Evolutionary conservation across 1,140 invertebrate species (phyloP).

Genomic region (Cyclargus thomasi): DNA sequence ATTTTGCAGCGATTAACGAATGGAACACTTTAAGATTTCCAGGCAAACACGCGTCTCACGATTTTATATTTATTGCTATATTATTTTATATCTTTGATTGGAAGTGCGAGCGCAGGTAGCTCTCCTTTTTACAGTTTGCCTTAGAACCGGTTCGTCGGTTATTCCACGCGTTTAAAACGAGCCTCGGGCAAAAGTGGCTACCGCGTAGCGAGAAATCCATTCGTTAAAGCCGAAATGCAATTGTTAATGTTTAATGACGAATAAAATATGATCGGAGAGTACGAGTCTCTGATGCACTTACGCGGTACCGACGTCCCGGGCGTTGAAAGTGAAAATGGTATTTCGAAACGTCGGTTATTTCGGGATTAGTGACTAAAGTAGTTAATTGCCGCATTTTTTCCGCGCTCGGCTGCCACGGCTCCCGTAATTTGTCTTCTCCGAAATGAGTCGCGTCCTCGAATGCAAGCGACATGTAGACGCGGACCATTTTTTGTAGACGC

Average conservation of each 20-base stretch:
- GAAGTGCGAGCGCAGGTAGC: slow-evolving; percentile 46
- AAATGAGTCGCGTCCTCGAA: slow-evolving; percentile 72
- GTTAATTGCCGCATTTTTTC: slow-evolving; percentile 73
- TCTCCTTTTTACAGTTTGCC: slow-evolving; percentile 50
- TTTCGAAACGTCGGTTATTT: slow-evolving; percentile 49
- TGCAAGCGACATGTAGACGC: slow-evolving; percentile 66
- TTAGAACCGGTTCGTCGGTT: slow-evolving; percentile 49
- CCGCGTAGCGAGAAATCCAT: slow-evolving; percentile 49
- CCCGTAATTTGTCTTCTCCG: slow-evolving; percentile 72
- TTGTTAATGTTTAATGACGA: slow-evolving; percentile 51
- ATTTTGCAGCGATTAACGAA: slow-evolving; percentile 37
- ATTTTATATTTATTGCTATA: slow-evolving; percentile 50
- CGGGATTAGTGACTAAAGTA: slow-evolving; percentile 41
- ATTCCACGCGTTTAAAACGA: slow-evolving; percentile 47
- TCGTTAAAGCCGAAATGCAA: slow-evolving; percentile 49
- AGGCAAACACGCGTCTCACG: slow-evolving; percentile 36
- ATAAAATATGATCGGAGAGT: slow-evolving; percentile 36
- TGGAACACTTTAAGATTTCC: slow-evolving; percentile 44
- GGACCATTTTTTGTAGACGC: slow-evolving; percentile 57
- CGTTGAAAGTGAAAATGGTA: background rate
- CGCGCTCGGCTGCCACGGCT: slow-evolving; percentile 57
- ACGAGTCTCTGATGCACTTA: slow-evolving; percentile 21
- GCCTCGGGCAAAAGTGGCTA: slow-evolving; percentile 46
- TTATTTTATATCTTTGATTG: slow-evolving; percentile 57
- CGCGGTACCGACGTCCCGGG: background rate